Conservation (phyloP, 2,113 vertebrate genomes). For the Sinocyclocheilus anophthalmus region DNA sequence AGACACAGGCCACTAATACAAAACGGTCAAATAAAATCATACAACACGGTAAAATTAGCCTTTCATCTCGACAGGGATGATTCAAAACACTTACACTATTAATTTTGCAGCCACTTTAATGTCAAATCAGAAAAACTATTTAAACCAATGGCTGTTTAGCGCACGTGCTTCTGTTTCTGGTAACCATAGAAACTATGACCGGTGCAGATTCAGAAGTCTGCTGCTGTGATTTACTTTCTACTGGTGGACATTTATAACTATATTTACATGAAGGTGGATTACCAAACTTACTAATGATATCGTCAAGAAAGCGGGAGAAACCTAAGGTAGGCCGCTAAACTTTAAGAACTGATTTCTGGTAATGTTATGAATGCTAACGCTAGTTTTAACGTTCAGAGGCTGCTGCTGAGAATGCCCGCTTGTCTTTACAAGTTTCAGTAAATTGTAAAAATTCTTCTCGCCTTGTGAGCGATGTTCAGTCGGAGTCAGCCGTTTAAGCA, state of each 20-base stretch:
- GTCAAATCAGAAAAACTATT: not conserved
- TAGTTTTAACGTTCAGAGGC: not conserved
- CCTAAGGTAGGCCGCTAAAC: slow-evolving; percentile 4
- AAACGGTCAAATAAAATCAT: no score
- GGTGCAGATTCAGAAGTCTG: not conserved
- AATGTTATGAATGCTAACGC: slow-evolving; percentile 11
- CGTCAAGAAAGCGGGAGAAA: slow-evolving; percentile 14
- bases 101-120: not conserved
- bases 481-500: not conserved
- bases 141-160: not conserved
- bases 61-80: not conserved
- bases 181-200: slow-evolving; percentile 49
- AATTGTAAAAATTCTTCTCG: not conserved
- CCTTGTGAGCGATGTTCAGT: not conserved
- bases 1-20: not conserved
- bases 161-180: slow-evolving; percentile 45
- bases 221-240: slow-evolving; percentile 40
- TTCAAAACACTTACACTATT: not conserved
- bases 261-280: not conserved
- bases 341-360: not conserved
- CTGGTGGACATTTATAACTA: not conserved
- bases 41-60: not conserved
- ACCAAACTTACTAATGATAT: not conserved
- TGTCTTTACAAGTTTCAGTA: not conserved
- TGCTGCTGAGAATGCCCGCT: not conserved